These are phyloP conservation scores for Amorpha juglandis DNA, from an alignment of 2,888 invertebrate genomes.

Conservation along the genomic window DNA sequence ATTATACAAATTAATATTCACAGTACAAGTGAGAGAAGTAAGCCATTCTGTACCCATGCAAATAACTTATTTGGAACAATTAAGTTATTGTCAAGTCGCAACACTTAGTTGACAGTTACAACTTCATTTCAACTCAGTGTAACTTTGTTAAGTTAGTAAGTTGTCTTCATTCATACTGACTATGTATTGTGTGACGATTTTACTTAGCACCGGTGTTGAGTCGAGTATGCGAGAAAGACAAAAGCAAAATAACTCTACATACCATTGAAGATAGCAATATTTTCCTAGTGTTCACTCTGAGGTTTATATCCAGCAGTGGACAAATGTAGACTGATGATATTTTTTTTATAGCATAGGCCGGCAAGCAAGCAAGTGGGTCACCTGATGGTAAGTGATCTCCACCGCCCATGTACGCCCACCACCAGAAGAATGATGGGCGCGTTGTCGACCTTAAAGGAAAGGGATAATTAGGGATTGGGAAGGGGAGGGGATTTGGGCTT, in stretches of 20 bases:
- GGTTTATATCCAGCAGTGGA: too few species aligned
- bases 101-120: constrained; percentile 25
- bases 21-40: not conserved
- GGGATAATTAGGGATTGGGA: too few species aligned
- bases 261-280: too few species aligned
- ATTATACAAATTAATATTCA: not conserved
- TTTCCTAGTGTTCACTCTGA: too few species aligned
- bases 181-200: constrained; percentile 17
- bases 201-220: not conserved
- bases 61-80: constrained; percentile 29
- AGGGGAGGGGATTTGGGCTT: too few species aligned
- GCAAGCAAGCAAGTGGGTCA: too few species aligned
- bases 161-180: constrained; percentile 19
- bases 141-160: constrained; percentile 10
- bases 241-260: not conserved
- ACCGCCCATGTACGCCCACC: too few species aligned
- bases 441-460: too few species aligned
- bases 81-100: constrained; percentile 29
- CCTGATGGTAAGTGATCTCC: too few species aligned
- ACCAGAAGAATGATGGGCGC: too few species aligned
- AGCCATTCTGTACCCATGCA: not conserved
- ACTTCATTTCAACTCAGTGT: constrained; percentile 12
- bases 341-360: too few species aligned
- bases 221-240: not conserved
- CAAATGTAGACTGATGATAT: too few species aligned